These are phyloP conservation scores for Ceratosolen fusciceps DNA, from an alignment of 1,140 invertebrate species.

Conservation along the genomic window DNA sequence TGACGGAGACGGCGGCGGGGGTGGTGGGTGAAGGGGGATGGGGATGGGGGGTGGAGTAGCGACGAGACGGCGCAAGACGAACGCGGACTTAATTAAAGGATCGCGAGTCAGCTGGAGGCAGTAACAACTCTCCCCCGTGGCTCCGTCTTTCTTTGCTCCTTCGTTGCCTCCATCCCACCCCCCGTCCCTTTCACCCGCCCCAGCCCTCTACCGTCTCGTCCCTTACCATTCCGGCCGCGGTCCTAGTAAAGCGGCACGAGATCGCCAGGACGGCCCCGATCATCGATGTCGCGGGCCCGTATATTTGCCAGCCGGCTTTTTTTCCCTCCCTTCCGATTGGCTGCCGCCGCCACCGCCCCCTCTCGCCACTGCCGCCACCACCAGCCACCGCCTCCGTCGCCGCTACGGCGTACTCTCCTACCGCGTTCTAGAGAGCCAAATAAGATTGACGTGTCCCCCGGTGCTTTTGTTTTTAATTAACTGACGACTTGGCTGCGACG, in stretches of 20 bases:
- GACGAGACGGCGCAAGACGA: constrained; percentile 56
- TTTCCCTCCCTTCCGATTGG: constrained; percentile 23
- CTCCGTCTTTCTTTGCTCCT: constrained; percentile 47
- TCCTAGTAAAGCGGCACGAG: too few species aligned
- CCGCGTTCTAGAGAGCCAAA: constrained; percentile 59
- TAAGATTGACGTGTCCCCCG: constrained; percentile 67
- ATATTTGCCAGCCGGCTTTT: constrained; percentile 20
- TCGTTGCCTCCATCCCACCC: background rate
- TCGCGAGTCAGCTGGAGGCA: constrained; percentile 56
- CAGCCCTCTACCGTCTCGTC: background rate
- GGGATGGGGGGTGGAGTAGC: constrained; percentile 38
- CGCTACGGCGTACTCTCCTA: too few species aligned
- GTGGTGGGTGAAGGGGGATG: too few species aligned
- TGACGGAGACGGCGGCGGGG: background rate
- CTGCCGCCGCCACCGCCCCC: background rate
- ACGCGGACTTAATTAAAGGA: constrained; percentile 65
- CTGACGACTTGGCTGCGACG: constrained; percentile 50
- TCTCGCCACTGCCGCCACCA: constrained; percentile 11
- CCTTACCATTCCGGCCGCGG: constrained; percentile 1
- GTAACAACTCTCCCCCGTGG: constrained; percentile 60
- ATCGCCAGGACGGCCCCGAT: too few species aligned
- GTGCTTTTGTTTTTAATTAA: constrained; percentile 69
- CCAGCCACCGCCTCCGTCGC: too few species aligned
- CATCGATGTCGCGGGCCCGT: too few species aligned
- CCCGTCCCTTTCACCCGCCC: constrained; percentile 5